phyloP scores from a whole-genome alignment of 1,140 invertebrate genomes.

The Aporrectodea caliginosa region DNA sequence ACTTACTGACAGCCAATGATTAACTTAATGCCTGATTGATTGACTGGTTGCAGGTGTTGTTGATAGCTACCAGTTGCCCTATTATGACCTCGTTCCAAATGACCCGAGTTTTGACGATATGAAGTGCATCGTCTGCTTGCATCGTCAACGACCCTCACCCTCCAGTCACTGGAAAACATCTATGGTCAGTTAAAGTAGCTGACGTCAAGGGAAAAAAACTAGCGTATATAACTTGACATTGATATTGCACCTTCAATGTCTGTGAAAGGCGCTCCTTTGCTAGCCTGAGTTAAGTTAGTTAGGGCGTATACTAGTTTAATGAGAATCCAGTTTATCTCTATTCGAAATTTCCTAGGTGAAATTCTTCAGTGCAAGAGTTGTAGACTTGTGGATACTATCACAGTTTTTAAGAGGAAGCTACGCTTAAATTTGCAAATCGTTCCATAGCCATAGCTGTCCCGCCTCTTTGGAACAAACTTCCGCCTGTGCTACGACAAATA shows the following conservation, averaged over 20 bases:
- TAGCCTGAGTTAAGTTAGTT: background rate
- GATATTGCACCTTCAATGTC: background rate
- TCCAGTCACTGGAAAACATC: constrained; percentile 74
- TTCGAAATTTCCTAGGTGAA: background rate
- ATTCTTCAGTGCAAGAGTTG: too few species aligned
- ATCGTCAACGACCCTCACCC: constrained; percentile 78
- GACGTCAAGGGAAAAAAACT: background rate
- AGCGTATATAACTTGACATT: background rate
- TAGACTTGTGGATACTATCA: too few species aligned
- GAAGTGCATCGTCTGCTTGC: constrained; percentile 81
- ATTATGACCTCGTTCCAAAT: constrained; percentile 84
- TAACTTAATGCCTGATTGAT: background rate
- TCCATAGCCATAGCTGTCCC: too few species aligned
- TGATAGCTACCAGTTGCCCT: constrained; percentile 89
- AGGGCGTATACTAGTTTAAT: background rate
- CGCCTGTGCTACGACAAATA: too few species aligned
- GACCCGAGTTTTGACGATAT: constrained; percentile 93
- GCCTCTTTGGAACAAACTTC: too few species aligned
- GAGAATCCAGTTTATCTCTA: background rate
- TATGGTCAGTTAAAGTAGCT: constrained; percentile 38
- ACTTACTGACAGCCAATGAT: too few species aligned
- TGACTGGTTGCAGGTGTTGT: background rate
- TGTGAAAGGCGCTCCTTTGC: background rate
- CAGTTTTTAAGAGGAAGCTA: too few species aligned
- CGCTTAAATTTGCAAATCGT: too few species aligned